Evolutionary conservation across 35 echinoderm and acorn worm species (phyloP).

Genomic region (Amphiura filiformis): DNA sequence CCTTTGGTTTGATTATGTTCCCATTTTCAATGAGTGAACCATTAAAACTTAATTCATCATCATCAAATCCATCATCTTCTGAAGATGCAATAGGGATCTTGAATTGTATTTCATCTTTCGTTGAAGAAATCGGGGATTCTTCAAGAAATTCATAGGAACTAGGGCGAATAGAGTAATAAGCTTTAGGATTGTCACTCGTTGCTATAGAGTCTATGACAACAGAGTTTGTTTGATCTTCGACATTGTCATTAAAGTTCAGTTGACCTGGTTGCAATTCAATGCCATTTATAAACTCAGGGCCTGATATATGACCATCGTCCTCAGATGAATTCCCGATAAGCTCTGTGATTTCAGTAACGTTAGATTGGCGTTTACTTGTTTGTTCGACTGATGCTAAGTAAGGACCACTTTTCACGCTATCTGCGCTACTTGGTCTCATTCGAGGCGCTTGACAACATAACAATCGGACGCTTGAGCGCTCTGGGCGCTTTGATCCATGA

Average conservation of each 20-base stretch:
- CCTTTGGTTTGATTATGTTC: neutral
- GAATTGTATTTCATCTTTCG: neutral
- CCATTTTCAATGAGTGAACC: neutral
- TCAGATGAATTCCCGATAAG: neutral
- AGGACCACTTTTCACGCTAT: too few relatives aligned
- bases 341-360: neutral
- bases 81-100: neutral
- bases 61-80: neutral
- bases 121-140: neutral
- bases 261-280: neutral
- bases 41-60: neutral
- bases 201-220: neutral
- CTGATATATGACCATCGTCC: neutral
- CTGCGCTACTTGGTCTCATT: neutral
- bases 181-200: neutral
- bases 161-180: neutral
- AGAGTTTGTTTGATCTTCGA: neutral
- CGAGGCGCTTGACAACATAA: neutral
- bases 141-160: neutral
- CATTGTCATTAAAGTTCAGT: neutral
- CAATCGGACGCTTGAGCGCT: neutral
- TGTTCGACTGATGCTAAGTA: neutral
- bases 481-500: too few relatives aligned
- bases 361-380: neutral
- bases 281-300: neutral